These are phyloP conservation scores for Muscicapa adusta DNA, from an alignment of 2,113 vertebrate genomes.

Conservation along the genomic window DNA sequence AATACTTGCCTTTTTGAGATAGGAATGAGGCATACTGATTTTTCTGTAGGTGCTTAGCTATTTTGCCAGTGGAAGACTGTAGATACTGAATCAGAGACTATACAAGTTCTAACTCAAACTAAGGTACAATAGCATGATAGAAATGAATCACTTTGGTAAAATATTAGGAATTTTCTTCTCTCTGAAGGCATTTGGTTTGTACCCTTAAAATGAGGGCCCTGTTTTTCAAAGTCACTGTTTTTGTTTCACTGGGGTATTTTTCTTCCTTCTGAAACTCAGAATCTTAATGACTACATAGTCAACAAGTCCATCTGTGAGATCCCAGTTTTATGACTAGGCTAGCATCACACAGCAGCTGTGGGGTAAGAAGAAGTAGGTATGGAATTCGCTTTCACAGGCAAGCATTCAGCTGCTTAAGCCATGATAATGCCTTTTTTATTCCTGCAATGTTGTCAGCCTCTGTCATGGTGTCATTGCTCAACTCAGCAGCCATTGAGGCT, in stretches of 20 bases:
- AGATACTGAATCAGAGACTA: background rate
- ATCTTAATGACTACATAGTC: background rate
- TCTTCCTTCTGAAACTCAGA: background rate
- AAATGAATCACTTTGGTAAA: background rate
- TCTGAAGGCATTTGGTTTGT: background rate
- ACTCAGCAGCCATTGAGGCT: background rate
- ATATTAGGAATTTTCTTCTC: background rate
- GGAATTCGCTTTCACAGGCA: background rate
- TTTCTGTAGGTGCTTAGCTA: background rate
- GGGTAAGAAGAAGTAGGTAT: background rate
- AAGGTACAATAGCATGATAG: background rate
- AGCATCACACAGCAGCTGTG: background rate
- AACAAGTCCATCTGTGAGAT: background rate
- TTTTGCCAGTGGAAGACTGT: background rate
- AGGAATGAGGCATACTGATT: background rate
- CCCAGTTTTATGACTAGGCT: background rate
- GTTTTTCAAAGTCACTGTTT: background rate
- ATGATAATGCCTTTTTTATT: background rate
- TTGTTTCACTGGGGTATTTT: background rate
- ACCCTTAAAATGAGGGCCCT: background rate
- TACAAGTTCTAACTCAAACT: background rate
- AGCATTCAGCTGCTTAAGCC: background rate
- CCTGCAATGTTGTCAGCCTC: background rate
- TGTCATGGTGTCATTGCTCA: background rate
- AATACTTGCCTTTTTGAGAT: background rate